Base-by-base conservation (phyloP, 1,140 invertebrate species). In the Rhysida immarginata region DNA sequence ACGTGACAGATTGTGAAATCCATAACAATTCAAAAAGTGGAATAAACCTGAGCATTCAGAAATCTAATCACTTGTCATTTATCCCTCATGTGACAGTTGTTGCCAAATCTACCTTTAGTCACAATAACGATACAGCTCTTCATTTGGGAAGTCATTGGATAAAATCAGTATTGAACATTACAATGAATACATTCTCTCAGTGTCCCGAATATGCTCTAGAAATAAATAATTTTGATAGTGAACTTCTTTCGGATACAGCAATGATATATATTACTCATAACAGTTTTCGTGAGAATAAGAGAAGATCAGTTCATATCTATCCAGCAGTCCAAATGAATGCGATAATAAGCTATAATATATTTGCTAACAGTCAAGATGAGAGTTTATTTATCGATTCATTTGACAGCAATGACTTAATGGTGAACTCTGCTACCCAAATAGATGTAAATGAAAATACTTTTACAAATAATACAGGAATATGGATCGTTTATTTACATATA, bases 181-280 rank as follows among this genome's bases (percentile, higher is more conserved):
- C 84, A 8, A 85, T 85, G 11, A 94, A 93, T 64, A n/a, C 24
- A 16, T 46, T 44, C 35, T 5, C 8, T 3, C 41, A 23, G 2
- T 11, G 18, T 16, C 8, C 2, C 13, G n/a, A 62, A n/a, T n/a
- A n/a, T n/a, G n/a, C n/a, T n/a, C n/a, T n/a, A n/a, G n/a, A n/a
- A n/a, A n/a, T n/a, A n/a, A n/a, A n/a, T n/a, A n/a, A n/a, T n/a
- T n/a, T n/a, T n/a, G n/a, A n/a, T n/a, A n/a, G n/a, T n/a, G n/a
- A n/a, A n/a, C n/a, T n/a, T n/a, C n/a, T n/a, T n/a, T n/a, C n/a
- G n/a, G n/a, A n/a, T n/a, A n/a, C n/a, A n/a, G n/a, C n/a, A n/a
- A n/a, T 78, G 58, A 69, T 93, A 26, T 82, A 85, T 73, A 82
- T 95, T 59, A 89, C 87, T 0, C 83, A 94, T 65, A 94, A 94